Evolutionary conservation across 1,140 invertebrate genomes (phyloP).

Genomic region (Lepeophtheirus salmonis): DNA sequence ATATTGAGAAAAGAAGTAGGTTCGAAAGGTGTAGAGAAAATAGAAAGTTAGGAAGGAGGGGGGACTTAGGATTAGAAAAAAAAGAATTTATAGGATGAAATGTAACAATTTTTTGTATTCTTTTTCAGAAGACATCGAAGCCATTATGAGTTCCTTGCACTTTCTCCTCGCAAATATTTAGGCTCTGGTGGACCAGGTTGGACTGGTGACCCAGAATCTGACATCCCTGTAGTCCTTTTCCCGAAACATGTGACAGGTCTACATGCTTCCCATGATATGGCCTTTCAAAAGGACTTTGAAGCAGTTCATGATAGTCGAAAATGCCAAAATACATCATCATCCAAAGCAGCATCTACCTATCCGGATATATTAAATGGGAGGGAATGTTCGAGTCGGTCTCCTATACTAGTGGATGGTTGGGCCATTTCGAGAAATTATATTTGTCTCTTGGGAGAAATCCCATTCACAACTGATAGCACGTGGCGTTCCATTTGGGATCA

Average conservation of each 20-base stretch:
- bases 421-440: not conserved
- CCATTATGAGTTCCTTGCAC: not conserved
- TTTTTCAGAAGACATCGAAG: constrained; percentile 5
- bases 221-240: constrained; percentile 2
- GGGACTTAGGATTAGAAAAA: too few relatives aligned
- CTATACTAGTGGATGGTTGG: constrained; percentile 14
- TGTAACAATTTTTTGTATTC: too few relatives aligned
- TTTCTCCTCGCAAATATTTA: not conserved
- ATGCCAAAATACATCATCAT: not conserved
- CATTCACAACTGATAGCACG: constrained; percentile 3
- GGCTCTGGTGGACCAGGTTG: not conserved
- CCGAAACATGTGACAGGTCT: constrained; percentile 12
- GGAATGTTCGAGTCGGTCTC: not conserved
- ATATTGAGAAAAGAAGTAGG: too few relatives aligned
- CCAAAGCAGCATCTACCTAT: constrained; percentile 4
- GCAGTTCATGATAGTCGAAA: not conserved
- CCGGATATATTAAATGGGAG: constrained; percentile 15
- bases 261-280: constrained; percentile 5
- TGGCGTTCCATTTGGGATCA: constrained; percentile 13
- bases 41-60: too few relatives aligned
- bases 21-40: too few relatives aligned
- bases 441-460: constrained; percentile 3
- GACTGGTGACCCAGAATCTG: constrained; percentile 6
- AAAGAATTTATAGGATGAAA: too few relatives aligned
- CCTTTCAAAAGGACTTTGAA: constrained; percentile 12